A percentile compares a stretch with the other conserved stretches of the same genome.
phyloP scores from a whole-genome alignment of 1,140 invertebrate species.

The Bombus haemorrhoidalis region DNA sequence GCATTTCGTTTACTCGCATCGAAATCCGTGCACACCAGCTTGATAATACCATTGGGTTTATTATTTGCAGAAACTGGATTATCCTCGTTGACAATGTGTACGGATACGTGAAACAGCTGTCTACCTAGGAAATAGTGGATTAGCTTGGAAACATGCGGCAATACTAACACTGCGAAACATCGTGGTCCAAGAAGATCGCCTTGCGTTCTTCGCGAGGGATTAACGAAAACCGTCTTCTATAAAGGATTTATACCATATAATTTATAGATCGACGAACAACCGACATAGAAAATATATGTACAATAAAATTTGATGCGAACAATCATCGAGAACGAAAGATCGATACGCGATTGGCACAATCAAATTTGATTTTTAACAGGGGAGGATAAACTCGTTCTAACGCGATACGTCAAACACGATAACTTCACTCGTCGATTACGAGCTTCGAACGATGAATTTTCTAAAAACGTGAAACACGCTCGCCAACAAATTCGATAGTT shows the following conservation, averaged over 20 bases:
- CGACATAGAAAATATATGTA: conserved; percentile 33
- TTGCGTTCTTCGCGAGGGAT: background rate
- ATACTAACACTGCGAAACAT: conserved; percentile 37
- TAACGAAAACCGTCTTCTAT: background rate
- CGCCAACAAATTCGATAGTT: background rate
- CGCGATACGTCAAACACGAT: background rate
- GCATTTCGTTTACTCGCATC: background rate
- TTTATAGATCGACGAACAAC: conserved; percentile 9
- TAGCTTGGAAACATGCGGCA: conserved; percentile 32
- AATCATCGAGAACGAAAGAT: conserved; percentile 1
- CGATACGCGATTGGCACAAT: conserved; percentile 16
- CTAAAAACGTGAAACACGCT: conserved; percentile 24
- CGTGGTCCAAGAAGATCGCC: conserved; percentile 31
- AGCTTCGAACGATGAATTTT: background rate
- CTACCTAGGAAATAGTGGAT: conserved; percentile 45
- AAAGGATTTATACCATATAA: background rate
- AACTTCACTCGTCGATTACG: background rate
- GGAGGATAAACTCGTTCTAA: background rate
- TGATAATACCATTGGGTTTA: conserved; percentile 21
- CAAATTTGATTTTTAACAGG: background rate
- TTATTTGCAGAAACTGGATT: conserved; percentile 52
- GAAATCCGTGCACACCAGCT: background rate
- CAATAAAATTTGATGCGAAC: conserved; percentile 18
- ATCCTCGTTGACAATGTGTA: conserved; percentile 45
- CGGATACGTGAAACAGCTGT: conserved; percentile 40